Evolutionary conservation across 2,113 vertebrate genomes (phyloP).

Genomic region (Hemibates koningsi): DNA sequence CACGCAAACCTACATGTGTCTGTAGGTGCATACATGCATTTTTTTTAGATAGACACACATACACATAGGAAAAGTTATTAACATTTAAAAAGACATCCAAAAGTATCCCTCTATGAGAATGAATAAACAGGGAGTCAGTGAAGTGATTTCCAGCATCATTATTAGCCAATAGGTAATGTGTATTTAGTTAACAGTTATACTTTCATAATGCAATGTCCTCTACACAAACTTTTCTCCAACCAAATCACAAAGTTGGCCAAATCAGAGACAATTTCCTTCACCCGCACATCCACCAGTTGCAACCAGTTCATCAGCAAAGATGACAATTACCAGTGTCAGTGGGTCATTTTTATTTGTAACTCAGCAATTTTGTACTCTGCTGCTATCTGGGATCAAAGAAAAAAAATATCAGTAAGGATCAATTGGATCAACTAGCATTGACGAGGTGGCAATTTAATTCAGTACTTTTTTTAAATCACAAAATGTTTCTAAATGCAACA

Average conservation of each 20-base stretch:
- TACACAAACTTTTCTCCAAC: background rate
- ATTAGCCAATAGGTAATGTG: background rate
- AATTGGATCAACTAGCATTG: background rate
- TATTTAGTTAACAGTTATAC: background rate
- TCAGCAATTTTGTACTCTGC: background rate
- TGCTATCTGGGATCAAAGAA: background rate
- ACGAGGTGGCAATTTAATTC: background rate
- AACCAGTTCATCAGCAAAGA: background rate
- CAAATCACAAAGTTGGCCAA: background rate
- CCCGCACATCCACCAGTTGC: background rate
- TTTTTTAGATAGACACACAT: background rate
- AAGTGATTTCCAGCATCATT: background rate
- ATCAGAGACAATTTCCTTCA: background rate
- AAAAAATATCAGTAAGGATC: background rate
- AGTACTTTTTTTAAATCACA: background rate
- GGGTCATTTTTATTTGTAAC: background rate
- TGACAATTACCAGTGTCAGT: background rate
- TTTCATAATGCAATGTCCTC: background rate
- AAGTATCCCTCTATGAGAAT: background rate
- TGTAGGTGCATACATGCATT: constrained; percentile 1
- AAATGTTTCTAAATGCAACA: background rate
- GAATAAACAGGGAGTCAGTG: background rate
- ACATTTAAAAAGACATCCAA: background rate
- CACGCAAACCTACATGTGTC: constrained; percentile 13
- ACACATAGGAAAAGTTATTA: background rate